These are phyloP conservation scores for Armadillidium nasatum DNA, from an alignment of 1,140 invertebrate species.

Conservation along the genomic window DNA sequence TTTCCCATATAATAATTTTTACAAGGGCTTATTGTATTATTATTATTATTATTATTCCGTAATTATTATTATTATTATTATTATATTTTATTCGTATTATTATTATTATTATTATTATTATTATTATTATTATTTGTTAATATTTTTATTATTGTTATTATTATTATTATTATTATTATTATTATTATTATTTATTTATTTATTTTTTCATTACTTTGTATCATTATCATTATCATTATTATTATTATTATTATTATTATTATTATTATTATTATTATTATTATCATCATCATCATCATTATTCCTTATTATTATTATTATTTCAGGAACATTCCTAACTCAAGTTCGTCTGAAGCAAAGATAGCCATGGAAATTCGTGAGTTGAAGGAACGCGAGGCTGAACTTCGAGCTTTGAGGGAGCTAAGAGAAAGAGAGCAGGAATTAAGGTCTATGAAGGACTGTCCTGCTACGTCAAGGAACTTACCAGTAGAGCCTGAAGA, in stretches of 20 bases:
- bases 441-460: slow-evolving; percentile 44
- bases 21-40: too few relatives aligned
- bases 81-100: too few relatives aligned
- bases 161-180: not conserved
- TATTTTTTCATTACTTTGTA: not conserved
- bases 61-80: not conserved
- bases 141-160: not conserved
- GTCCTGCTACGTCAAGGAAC: not conserved
- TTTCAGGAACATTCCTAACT: not conserved
- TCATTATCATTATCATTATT: not conserved
- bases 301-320: not conserved
- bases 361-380: slow-evolving; percentile 54
- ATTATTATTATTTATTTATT: not conserved
- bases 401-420: slow-evolving; percentile 20
- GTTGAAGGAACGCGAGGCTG: slow-evolving; percentile 43
- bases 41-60: not conserved
- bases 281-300: not conserved
- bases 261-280: not conserved
- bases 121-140: not conserved
- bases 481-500: not conserved
- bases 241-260: not conserved
- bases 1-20: too few relatives aligned
- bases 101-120: not conserved
- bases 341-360: slow-evolving; percentile 48
- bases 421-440: slow-evolving; percentile 4